Evolutionary conservation across 2,797 vertebrate genomes (phyloP).

Genomic region (Urocyon cinereoargenteus): DNA sequence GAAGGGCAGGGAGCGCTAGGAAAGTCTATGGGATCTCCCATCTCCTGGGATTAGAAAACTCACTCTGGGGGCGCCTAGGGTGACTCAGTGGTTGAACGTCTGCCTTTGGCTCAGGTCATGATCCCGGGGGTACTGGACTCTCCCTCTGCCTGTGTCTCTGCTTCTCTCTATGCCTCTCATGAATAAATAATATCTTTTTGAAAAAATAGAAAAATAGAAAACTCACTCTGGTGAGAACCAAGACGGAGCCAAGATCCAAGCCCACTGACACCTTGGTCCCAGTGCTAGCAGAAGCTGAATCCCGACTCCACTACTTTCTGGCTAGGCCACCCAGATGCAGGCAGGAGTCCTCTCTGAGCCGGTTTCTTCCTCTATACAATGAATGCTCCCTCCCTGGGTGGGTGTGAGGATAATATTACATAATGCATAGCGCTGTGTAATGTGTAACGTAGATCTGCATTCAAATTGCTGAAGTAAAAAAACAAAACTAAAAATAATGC

Average conservation of each 20-base stretch:
- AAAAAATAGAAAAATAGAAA: neutral
- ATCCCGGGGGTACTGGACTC: no score
- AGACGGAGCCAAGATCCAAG: neutral
- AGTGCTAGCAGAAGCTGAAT: neutral
- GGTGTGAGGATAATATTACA: neutral
- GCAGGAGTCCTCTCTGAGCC: neutral
- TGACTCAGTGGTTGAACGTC: no score
- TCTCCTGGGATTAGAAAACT: neutral
- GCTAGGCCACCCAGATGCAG: neutral
- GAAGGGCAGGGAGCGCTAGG: neutral
- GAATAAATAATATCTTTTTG: no score
- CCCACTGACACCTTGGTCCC: neutral
- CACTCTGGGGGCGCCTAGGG: neutral
- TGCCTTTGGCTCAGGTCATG: no score
- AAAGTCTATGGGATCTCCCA: neutral
- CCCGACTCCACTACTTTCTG: neutral
- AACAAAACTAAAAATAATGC: constrained; percentile 45
- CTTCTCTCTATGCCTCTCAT: no score
- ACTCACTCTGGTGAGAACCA: neutral
- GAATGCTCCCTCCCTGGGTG: neutral
- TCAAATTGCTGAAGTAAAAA: constrained; percentile 51
- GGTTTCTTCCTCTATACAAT: neutral
- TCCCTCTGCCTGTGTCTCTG: no score
- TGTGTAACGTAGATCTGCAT: no score
- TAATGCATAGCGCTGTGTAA: constrained; percentile 39